Evolutionary conservation across 2,113 vertebrate species (phyloP).

Genomic region (Cyanoderma ruficeps): DNA sequence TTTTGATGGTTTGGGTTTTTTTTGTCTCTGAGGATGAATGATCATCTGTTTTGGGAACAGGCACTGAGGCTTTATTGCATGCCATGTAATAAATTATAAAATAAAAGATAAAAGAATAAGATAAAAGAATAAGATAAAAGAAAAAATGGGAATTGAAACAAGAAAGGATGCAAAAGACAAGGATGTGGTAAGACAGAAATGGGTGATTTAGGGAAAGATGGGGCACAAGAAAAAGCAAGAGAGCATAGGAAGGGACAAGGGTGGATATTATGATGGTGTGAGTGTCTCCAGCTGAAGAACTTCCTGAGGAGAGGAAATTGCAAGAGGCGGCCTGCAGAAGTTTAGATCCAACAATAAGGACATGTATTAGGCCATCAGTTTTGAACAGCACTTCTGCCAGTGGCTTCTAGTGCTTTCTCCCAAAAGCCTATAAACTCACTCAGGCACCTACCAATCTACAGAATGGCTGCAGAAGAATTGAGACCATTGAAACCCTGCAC

Average conservation of each 20-base stretch:
- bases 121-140: neutral
- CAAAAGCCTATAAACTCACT: neutral
- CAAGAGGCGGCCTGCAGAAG: neutral
- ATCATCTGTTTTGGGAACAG: neutral
- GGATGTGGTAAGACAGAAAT: neutral
- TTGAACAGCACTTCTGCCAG: neutral
- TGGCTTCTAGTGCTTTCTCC: neutral
- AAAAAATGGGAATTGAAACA: neutral
- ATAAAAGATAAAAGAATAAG: neutral
- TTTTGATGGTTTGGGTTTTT: neutral
- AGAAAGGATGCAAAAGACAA: neutral
- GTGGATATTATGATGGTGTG: neutral
- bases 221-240: neutral
- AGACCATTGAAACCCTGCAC: rapidly evolving
- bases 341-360: neutral
- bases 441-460: neutral
- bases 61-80: neutral
- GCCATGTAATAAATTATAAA: neutral
- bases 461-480: neutral
- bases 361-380: rapidly evolving
- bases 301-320: neutral
- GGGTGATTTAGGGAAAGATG: neutral
- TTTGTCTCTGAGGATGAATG: neutral
- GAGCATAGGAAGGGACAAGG: neutral
- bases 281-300: neutral